A percentile compares a stretch with the other conserved stretches of the same genome.
These are phyloP conservation scores for Pediacus dermestoides DNA, from an alignment of 2,888 invertebrate genomes.

Conservation along the genomic window DNA sequence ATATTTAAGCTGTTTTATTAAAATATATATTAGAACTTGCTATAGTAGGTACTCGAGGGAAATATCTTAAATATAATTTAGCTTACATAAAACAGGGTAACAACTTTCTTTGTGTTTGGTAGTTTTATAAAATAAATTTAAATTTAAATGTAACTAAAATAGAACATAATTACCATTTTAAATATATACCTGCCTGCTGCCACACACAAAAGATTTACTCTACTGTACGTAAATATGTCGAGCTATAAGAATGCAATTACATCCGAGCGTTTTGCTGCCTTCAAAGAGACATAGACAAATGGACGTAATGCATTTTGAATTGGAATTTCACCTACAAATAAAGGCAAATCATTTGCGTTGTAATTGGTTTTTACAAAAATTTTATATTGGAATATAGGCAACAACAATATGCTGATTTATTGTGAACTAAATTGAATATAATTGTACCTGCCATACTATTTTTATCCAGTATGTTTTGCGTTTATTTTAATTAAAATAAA, in stretches of 20 bases:
- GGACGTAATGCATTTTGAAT: conserved; percentile 25
- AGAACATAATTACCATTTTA: conserved; percentile 19
- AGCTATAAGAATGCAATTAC: conserved; percentile 31
- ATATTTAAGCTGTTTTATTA: too few species aligned
- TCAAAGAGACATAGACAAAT: conserved; percentile 28
- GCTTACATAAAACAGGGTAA: too few species aligned
- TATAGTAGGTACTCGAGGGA: too few species aligned
- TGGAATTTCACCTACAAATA: conserved; percentile 17
- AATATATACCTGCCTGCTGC: conserved; percentile 10
- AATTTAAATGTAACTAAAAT: conserved; percentile 7
- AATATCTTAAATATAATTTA: too few species aligned
- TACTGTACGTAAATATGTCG: conserved; percentile 26
- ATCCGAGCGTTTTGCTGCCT: conserved; percentile 22
- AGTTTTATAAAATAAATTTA: background rate
- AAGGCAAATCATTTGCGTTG: conserved; percentile 7
- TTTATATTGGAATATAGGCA: too few species aligned
- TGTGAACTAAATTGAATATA: too few species aligned
- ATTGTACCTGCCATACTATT: too few species aligned
- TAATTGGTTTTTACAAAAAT: conserved; percentile 7
- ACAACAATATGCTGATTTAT: too few species aligned
- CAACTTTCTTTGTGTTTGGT: too few species aligned
- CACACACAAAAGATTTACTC: conserved; percentile 28
- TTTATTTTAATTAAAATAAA: too few species aligned
- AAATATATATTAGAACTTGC: too few species aligned
- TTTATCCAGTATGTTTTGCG: too few species aligned